phyloP scores from a whole-genome alignment of 2,797 vertebrate species.

The Crenuchus spilurus region DNA sequence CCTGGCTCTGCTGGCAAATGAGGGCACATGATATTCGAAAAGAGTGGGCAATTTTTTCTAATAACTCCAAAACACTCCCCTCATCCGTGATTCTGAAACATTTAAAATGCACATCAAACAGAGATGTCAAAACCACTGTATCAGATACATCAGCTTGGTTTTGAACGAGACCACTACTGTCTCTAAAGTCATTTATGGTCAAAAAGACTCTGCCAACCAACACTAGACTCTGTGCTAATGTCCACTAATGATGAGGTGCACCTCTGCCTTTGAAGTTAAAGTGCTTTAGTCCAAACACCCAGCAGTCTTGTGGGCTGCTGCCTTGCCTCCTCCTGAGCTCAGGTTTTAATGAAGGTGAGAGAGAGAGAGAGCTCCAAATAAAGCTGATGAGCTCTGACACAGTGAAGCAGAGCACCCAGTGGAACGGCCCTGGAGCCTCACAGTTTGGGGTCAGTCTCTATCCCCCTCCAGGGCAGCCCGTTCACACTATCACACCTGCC shows the following conservation, averaged over 20 bases:
- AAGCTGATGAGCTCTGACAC: slow-evolving; percentile 70
- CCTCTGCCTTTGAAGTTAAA: slow-evolving; percentile 42
- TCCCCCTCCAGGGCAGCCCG: slow-evolving; percentile 76
- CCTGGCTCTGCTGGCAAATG: slow-evolving; percentile 54
- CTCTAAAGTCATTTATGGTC: not conserved
- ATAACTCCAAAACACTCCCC: slow-evolving; percentile 2
- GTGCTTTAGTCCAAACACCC: slow-evolving; percentile 42
- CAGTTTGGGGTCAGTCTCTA: slow-evolving; percentile 88
- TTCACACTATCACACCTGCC: slow-evolving; percentile 85
- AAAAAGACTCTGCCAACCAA: not conserved
- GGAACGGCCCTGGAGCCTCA: slow-evolving; percentile 69
- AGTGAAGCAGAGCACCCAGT: slow-evolving; percentile 58
- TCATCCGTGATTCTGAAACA: not conserved
- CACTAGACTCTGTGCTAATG: slow-evolving; percentile 1
- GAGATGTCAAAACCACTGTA: not conserved
- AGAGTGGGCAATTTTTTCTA: slow-evolving; percentile 8
- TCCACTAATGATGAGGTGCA: slow-evolving; percentile 19
- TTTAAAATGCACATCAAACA: not conserved
- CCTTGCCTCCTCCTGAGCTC: slow-evolving; percentile 29
- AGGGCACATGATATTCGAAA: slow-evolving; percentile 43
- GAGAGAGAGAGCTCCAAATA: slow-evolving; percentile 64
- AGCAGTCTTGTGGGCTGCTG: slow-evolving; percentile 24
- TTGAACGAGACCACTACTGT: too few relatives aligned
- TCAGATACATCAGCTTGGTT: too few relatives aligned
- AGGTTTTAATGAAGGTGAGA: slow-evolving; percentile 66